Conservation (phyloP, 2,797 vertebrate genomes). For the Gymnodraco acuticeps region DNA sequence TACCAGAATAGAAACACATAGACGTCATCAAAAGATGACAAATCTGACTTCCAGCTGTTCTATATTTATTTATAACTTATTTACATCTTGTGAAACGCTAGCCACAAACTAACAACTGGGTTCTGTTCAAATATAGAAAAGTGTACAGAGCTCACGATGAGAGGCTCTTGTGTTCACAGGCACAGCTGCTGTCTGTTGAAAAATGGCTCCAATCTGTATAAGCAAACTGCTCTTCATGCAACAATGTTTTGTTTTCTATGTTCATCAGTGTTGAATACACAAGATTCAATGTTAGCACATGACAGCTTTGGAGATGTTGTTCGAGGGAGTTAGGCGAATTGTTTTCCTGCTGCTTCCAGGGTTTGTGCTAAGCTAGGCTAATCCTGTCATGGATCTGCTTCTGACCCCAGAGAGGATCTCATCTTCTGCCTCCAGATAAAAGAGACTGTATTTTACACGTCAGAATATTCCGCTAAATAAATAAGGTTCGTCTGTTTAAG, state of each 20-base stretch:
- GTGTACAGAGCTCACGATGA: not conserved
- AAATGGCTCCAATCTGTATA: not conserved
- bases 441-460: not conserved
- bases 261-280: constrained; percentile 15
- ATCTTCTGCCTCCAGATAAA: constrained; percentile 1
- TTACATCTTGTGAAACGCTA: constrained; percentile 12
- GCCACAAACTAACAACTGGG: not conserved
- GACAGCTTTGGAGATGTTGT: not conserved
- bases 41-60: constrained; percentile 1
- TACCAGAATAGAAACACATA: not conserved
- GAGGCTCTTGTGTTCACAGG: not conserved
- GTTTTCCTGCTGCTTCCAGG: constrained; percentile 6
- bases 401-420: not conserved
- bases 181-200: constrained; percentile 4
- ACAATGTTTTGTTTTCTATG: constrained; percentile 3
- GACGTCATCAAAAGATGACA: constrained; percentile 4
- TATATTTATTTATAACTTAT: constrained; percentile 6
- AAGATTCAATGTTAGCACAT: not conserved
- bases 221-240: not conserved
- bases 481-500: not conserved
- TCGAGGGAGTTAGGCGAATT: too few species aligned
- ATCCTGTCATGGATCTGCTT: constrained; percentile 3
- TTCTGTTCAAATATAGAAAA: not conserved
- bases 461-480: not conserved
- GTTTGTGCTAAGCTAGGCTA: constrained; percentile 6